phyloP scores from a whole-genome alignment of 2,888 invertebrate species.

The Linyphia triangularis region DNA sequence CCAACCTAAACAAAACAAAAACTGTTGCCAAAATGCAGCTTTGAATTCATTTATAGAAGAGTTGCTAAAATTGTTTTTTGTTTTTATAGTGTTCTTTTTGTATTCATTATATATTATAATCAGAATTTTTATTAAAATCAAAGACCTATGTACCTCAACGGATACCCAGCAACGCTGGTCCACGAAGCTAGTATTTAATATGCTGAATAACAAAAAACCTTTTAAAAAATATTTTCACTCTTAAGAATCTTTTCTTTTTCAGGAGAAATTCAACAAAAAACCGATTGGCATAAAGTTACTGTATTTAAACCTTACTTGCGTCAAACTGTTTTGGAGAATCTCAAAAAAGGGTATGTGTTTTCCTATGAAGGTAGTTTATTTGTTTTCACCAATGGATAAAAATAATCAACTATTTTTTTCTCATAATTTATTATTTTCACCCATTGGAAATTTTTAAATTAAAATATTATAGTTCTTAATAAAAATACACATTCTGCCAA shows the following conservation, averaged over 20 bases:
- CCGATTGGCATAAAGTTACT: conserved; percentile 94
- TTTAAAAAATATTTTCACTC: not conserved
- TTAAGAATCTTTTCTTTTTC: conserved; percentile 79
- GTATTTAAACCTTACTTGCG: conserved; percentile 91
- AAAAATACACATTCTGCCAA: too few relatives aligned
- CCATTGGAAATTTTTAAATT: not conserved
- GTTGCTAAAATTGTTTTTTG: too few relatives aligned
- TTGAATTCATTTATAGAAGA: too few relatives aligned
- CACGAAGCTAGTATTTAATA: too few relatives aligned
- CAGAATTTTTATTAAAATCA: too few relatives aligned
- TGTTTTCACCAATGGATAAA: not conserved
- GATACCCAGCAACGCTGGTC: too few relatives aligned
- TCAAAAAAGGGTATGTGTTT: conserved; percentile 86
- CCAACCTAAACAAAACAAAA: too few relatives aligned
- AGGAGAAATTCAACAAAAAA: conserved; percentile 90
- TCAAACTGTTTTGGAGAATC: conserved; percentile 87
- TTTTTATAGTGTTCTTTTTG: too few relatives aligned
- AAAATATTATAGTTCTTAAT: not conserved
- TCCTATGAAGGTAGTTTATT: not conserved
- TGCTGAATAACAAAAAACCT: too few relatives aligned
- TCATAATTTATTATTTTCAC: not conserved
- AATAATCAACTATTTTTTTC: not conserved
- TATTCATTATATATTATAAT: too few relatives aligned
- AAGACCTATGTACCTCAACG: too few relatives aligned
- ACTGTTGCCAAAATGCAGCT: too few relatives aligned